Conservation (phyloP, 2,888 invertebrate genomes). For the Meteorus colon region DNA sequence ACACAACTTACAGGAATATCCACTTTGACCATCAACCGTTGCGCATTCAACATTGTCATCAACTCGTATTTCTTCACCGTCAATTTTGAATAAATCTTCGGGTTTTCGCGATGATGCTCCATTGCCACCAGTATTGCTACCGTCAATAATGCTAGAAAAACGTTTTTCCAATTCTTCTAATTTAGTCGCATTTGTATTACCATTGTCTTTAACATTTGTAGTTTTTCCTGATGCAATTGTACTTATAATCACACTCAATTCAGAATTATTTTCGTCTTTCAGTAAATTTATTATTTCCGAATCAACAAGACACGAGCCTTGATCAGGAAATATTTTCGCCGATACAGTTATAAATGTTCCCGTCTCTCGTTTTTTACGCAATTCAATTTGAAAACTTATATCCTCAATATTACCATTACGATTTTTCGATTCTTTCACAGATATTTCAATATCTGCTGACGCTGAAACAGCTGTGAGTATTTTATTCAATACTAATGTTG, state of each 20-base stretch:
- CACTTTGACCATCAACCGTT: conserved; percentile 63
- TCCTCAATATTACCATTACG: conserved; percentile 65
- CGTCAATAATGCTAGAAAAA: conserved; percentile 43
- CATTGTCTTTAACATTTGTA: conserved; percentile 55
- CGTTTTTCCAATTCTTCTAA: conserved; percentile 64
- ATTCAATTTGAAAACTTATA: conserved; percentile 70
- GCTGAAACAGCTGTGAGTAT: conserved; percentile 66
- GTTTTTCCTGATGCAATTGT: conserved; percentile 59
- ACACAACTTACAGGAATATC: conserved; percentile 69
- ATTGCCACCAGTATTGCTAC: not conserved
- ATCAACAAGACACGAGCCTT: conserved; percentile 69
- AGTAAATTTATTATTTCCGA: conserved; percentile 65
- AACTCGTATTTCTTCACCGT: conserved; percentile 70
- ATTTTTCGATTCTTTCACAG: conserved; percentile 68
- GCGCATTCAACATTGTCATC: conserved; percentile 69
- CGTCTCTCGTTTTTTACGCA: conserved; percentile 63
- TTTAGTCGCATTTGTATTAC: conserved; percentile 57
- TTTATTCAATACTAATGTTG: conserved; percentile 69
- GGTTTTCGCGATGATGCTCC: conserved; percentile 61
- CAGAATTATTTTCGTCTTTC: conserved; percentile 64
- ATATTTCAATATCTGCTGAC: conserved; percentile 67
- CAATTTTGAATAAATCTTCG: conserved; percentile 67
- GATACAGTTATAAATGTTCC: conserved; percentile 58
- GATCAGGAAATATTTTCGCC: conserved; percentile 70
- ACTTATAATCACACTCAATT: conserved; percentile 66